Conservation (phyloP, 1,140 invertebrate species). For the Heliconius melpomene region DNA sequence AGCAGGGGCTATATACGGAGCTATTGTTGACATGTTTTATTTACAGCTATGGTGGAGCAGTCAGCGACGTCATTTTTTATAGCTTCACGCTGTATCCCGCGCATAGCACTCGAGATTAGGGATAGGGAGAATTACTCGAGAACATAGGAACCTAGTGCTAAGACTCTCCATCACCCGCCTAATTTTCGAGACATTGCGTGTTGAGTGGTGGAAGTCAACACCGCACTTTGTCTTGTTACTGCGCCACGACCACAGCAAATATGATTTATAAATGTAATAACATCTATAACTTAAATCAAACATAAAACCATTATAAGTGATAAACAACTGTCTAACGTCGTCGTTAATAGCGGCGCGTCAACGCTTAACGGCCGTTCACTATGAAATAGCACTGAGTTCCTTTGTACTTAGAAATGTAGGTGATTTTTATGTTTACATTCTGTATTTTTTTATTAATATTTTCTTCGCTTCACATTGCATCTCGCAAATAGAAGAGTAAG, state of each 20-base stretch:
- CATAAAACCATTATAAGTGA: conserved; percentile 9
- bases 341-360: conserved; percentile 1
- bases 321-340: conserved; percentile 7
- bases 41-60: too few relatives aligned
- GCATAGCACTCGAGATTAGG: too few relatives aligned
- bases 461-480: too few relatives aligned
- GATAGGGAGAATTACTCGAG: too few relatives aligned
- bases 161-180: too few relatives aligned
- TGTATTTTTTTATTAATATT: neutral
- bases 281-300: neutral
- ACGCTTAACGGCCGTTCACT: conserved; percentile 1
- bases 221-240: neutral
- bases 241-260: neutral
- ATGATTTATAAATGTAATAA: neutral
- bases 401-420: neutral
- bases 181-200: neutral
- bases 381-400: conserved; percentile 2
- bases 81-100: too few relatives aligned
- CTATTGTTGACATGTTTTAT: too few relatives aligned
- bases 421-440: neutral
- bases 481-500: too few relatives aligned
- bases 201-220: neutral
- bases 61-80: too few relatives aligned
- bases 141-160: too few relatives aligned
- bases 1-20: too few relatives aligned